phyloP scores from a whole-genome alignment of 2,797 vertebrate genomes.

The Staurois parvus region DNA sequence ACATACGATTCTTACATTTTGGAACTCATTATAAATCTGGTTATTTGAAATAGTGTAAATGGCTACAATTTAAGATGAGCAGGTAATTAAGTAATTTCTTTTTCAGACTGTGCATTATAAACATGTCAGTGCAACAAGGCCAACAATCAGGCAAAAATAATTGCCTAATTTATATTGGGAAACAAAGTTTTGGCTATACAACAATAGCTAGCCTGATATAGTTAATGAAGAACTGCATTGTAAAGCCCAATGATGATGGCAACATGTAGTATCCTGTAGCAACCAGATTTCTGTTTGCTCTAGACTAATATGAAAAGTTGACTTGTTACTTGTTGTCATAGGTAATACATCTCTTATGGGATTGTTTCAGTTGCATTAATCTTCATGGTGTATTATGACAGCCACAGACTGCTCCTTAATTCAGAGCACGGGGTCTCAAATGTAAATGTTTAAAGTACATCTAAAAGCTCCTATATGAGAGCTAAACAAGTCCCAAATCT shows the following conservation, averaged over 20 bases:
- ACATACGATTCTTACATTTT: slow-evolving; percentile 50
- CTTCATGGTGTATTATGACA: too few species aligned
- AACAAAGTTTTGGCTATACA: background rate
- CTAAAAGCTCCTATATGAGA: too few species aligned
- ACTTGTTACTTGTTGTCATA: background rate
- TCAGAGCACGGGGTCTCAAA: too few species aligned
- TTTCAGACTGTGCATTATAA: slow-evolving; percentile 28
- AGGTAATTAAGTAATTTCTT: background rate
- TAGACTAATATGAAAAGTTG: too few species aligned
- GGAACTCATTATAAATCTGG: slow-evolving; percentile 38
- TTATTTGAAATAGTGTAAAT: slow-evolving; percentile 20
- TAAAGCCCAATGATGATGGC: background rate
- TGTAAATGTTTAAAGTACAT: too few species aligned
- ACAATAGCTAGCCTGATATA: background rate
- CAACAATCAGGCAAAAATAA: background rate
- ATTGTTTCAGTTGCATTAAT: too few species aligned
- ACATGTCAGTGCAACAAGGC: slow-evolving; percentile 6
- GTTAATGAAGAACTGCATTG: background rate
- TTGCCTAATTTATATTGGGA: background rate
- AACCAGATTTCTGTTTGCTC: background rate
- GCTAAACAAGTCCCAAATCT: too few species aligned
- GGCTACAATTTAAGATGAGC: slow-evolving; percentile 15
- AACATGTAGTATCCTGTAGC: background rate
- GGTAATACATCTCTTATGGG: too few species aligned
- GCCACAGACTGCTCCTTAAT: too few species aligned